Conservation (phyloP, 92 coral and sea anemone species). For the Parazoanthus swiftii region DNA sequence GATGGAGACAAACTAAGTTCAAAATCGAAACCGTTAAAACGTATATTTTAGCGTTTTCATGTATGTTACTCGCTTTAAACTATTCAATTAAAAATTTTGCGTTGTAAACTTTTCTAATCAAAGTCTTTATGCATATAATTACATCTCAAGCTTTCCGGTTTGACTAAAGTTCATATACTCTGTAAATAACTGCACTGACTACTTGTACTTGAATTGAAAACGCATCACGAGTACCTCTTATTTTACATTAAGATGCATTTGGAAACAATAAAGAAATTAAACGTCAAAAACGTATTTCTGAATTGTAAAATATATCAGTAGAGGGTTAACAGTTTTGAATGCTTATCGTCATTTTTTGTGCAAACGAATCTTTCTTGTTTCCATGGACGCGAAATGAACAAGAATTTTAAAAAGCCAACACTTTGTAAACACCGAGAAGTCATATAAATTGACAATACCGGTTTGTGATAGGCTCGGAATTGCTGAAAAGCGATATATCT, state of each 20-base stretch:
- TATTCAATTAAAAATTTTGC: neutral
- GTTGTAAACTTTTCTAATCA: neutral
- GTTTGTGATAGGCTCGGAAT: neutral
- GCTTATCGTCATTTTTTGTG: too few species aligned
- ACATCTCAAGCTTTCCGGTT: neutral
- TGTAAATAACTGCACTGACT: neutral
- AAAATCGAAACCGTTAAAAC: neutral
- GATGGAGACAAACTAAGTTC: too few species aligned
- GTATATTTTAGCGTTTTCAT: neutral
- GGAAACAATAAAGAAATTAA: neutral
- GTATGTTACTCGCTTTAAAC: neutral
- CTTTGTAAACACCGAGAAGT: neutral
- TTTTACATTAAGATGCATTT: neutral
- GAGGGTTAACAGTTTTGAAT: neutral
- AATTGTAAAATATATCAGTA: too few species aligned
- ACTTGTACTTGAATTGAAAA: neutral
- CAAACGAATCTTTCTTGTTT: too few species aligned
- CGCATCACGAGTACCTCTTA: neutral
- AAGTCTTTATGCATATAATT: neutral
- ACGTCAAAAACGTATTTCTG: neutral
- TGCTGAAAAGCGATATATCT: constrained; percentile 10
- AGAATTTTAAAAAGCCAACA: too few species aligned
- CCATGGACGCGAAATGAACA: too few species aligned
- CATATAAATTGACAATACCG: neutral
- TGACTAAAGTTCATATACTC: neutral